phyloP scores from a whole-genome alignment of 2,113 vertebrate species.

The Stercorarius parasiticus region DNA sequence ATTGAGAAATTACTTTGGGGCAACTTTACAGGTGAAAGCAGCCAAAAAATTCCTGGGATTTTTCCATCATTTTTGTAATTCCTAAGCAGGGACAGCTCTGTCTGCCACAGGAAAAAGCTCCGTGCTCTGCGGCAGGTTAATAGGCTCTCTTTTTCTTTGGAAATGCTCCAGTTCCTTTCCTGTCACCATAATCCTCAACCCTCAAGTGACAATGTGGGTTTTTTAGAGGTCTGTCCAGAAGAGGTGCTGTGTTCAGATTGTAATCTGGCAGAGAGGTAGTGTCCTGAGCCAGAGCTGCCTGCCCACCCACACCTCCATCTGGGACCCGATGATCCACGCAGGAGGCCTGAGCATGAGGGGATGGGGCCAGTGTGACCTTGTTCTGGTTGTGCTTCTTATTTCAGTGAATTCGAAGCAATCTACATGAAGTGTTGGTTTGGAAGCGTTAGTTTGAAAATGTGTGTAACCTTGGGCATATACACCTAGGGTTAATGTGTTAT shows the following conservation, averaged over 20 bases:
- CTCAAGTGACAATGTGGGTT: not conserved
- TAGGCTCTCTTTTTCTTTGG: not conserved
- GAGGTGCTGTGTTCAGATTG: not conserved
- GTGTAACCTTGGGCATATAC: not conserved
- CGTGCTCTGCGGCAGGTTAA: not conserved
- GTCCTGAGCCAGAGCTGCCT: not conserved
- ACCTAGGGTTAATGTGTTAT: not conserved
- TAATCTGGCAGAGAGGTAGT: not conserved
- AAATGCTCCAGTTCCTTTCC: not conserved
- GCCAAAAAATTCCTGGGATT: not conserved
- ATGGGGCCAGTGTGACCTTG: not conserved
- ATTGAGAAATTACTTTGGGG: not conserved
- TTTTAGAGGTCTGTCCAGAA: not conserved
- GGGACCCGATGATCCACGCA: rapidly evolving
- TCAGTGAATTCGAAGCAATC: not conserved
- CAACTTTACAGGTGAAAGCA: not conserved
- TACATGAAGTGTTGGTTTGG: not conserved
- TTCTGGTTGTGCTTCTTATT: not conserved
- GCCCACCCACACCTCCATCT: not conserved
- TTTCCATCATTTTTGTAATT: not conserved
- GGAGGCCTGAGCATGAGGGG: not conserved
- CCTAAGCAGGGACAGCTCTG: not conserved
- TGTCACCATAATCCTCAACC: not conserved
- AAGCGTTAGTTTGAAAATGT: not conserved
- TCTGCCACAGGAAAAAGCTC: not conserved